Evolutionary conservation across 2,888 invertebrate species (phyloP), one percentile per base, ranked within the genome.

Genomic region (Pachycephus smyrnensis): DNA sequence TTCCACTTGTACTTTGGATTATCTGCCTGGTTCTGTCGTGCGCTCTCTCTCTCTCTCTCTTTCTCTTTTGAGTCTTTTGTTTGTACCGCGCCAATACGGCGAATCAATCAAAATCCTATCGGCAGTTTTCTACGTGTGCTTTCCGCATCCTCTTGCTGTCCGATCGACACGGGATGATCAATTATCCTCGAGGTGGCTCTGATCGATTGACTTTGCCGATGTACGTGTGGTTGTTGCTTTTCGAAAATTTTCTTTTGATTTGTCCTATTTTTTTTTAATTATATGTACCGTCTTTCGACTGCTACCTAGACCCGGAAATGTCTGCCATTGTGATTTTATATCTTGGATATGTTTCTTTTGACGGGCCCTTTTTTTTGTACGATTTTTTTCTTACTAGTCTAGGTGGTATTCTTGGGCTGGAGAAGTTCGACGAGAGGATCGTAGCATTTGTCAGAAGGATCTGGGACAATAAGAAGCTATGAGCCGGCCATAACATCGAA

Each of bases 81-180:
- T 23, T 35, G 23, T 35, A 23, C 74, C 30, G 35, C 74, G 81
- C 78, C 80, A 83, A 84, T 84, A 81, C 81, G 79, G 82, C 83
- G 84, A 86, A 87, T 84, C 86, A 87, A 88, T 87, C 88, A 86
- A 86, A 82, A 76, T 80, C 82, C 81, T 85, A 73, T 77, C 77
- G 23, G 32, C 71, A 71, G 71, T 15, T 71, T 71, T 15, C 12
- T 15, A 12, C 32, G 4, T 31, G 6, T 33, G 71, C 31, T 71
- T 71, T 71, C 71, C 71, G 71, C 33, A 71, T 71, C 23, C 23
- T 55, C 71, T 71, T 31, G 31, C 33, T 71, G 31, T 23, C 31
- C 31, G 23, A 15, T 31, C 71, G 71, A 33, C 32, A 30, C 32
- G 71, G 23, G 23, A 55, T 23, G 23, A 55, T 55, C 55, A 23